phyloP scores from a whole-genome alignment of 2,797 vertebrate species.

The Eidolon dupreanum region DNA sequence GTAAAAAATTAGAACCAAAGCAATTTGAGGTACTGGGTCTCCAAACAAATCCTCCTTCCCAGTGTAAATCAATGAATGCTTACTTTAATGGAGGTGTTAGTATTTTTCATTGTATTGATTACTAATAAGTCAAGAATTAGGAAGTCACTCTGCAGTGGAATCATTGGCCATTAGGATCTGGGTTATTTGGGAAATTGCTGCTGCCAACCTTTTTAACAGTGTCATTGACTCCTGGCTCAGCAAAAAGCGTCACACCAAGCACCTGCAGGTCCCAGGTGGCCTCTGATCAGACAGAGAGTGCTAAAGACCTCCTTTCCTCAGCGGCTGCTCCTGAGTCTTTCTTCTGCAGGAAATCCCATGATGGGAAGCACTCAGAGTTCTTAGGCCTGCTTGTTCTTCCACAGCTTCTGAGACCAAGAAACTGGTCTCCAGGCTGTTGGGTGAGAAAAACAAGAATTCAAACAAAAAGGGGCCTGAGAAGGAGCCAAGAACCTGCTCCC shows the following conservation, averaged over 20 bases:
- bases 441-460: conserved; percentile 42
- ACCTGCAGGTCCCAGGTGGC: not conserved
- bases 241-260: conserved; percentile 56
- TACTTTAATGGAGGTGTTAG: conserved; percentile 64
- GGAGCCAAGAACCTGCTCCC: conserved; percentile 30
- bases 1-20: conserved; percentile 60
- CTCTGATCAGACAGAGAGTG: conserved; percentile 46
- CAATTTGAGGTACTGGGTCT: not conserved
- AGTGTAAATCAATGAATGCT: conserved; percentile 64
- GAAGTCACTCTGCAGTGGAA: conserved; percentile 11
- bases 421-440: not conserved
- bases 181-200: conserved; percentile 41
- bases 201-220: conserved; percentile 45
- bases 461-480: not conserved
- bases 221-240: conserved; percentile 44
- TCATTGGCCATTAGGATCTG: not conserved
- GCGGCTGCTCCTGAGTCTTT: not conserved
- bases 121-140: conserved; percentile 63
- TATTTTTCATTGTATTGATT: conserved; percentile 73
- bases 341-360: not conserved
- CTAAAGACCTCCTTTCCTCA: not conserved
- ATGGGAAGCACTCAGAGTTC: not conserved
- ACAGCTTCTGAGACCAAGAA: not conserved
- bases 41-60: conserved; percentile 49
- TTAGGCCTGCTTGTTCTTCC: not conserved